Conservation (phyloP, 2,113 vertebrate genomes). For the Lamprotornis superbus region DNA sequence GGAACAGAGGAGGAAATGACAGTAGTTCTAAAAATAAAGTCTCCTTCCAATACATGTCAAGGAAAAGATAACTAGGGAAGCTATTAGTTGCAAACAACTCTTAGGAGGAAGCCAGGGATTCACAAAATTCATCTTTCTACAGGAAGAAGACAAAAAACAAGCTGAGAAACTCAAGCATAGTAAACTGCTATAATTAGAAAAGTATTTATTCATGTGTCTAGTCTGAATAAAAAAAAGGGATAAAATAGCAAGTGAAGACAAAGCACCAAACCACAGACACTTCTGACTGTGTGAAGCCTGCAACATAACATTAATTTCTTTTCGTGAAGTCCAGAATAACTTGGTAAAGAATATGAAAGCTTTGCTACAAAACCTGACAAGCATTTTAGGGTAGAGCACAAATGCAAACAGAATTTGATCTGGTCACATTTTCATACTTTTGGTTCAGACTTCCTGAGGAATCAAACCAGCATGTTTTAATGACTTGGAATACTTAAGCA, state of each 20-base stretch:
- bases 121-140: neutral
- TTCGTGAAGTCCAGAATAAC: neutral
- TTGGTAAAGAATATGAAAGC: neutral
- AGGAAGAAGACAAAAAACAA: conserved; percentile 1
- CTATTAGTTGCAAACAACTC: neutral
- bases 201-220: neutral
- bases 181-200: neutral
- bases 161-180: neutral
- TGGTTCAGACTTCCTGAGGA: neutral
- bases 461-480: neutral
- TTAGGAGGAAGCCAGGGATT: neutral
- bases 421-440: neutral
- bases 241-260: neutral
- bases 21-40: neutral
- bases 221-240: neutral
- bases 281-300: neutral
- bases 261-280: neutral
- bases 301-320: neutral
- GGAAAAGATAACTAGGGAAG: neutral
- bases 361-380: neutral
- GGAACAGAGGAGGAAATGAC: neutral
- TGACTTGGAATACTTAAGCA: neutral
- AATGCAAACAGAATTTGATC: neutral
- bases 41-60: neutral
- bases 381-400: neutral